Conservation (phyloP, 2,113 vertebrate genomes). For the Bufo bufo region DNA sequence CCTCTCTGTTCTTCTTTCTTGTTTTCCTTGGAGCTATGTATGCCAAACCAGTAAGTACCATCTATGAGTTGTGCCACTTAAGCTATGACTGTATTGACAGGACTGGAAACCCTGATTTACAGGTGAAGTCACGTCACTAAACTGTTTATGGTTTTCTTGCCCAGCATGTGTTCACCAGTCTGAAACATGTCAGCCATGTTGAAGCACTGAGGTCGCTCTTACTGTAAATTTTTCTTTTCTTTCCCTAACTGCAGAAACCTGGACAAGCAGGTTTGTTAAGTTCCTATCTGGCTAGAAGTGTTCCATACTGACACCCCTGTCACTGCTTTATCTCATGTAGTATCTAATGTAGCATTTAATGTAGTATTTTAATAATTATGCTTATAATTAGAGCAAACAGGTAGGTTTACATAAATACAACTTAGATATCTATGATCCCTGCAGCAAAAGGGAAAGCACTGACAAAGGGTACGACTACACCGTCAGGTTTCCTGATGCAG, state of each 20-base stretch:
- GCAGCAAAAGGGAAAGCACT: too few relatives aligned
- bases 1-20: slow-evolving; percentile 27
- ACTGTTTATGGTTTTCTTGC: neutral
- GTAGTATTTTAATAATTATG: neutral
- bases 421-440: neutral
- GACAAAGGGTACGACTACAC: too few relatives aligned
- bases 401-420: neutral
- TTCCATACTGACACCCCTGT: neutral
- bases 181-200: neutral
- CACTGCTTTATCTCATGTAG: neutral
- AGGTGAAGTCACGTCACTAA: neutral
- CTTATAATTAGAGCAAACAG: neutral
- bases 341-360: neutral
- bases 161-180: neutral
- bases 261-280: neutral
- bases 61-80: neutral
- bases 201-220: neutral
- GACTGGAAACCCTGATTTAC: too few relatives aligned
- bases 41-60: slow-evolving; percentile 32
- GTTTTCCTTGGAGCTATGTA: neutral
- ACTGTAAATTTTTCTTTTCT: neutral
- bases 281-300: neutral
- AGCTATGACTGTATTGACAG: neutral
- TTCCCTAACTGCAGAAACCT: neutral
- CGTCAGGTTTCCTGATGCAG: too few relatives aligned